phyloP scores from a whole-genome alignment of 37 sponge, comb jelly and placozoan species.

The Chondrosia reniformis region DNA sequence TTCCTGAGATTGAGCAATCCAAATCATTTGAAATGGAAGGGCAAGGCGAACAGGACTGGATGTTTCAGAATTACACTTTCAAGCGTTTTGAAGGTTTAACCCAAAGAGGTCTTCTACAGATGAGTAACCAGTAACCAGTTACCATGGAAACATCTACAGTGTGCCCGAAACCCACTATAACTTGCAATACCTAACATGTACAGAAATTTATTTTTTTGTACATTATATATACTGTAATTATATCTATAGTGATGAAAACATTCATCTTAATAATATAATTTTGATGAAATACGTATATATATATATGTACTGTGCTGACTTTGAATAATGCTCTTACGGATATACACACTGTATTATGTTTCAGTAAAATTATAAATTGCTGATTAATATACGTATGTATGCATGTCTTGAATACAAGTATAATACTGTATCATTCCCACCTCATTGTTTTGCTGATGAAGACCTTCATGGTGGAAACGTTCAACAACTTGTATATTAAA shows the following conservation, averaged over 20 bases:
- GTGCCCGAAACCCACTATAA: background rate
- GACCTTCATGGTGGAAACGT: too few species aligned
- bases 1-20: conserved; percentile 72
- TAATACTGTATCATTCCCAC: too few species aligned
- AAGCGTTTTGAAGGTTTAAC: conserved; percentile 96
- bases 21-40: conserved; percentile 54
- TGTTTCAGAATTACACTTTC: conserved; percentile 97
- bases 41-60: conserved; percentile 88
- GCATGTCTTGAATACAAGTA: too few species aligned
- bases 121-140: conserved; percentile 10
- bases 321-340: background rate
- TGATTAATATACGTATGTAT: too few species aligned
- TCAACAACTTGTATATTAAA: too few species aligned
- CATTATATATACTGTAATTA: background rate
- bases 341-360: background rate
- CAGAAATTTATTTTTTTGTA: background rate
- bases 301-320: background rate
- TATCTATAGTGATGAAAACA: background rate
- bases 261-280: background rate
- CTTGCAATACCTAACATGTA: background rate
- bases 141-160: background rate
- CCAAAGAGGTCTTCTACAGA: conserved; percentile 67
- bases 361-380: too few species aligned
- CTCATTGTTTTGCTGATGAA: too few species aligned
- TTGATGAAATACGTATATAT: background rate